A percentile compares a stretch with the other conserved stretches of the same genome.
Conservation (phyloP, 2,797 vertebrate species). For the Takifugu rubripes region DNA sequence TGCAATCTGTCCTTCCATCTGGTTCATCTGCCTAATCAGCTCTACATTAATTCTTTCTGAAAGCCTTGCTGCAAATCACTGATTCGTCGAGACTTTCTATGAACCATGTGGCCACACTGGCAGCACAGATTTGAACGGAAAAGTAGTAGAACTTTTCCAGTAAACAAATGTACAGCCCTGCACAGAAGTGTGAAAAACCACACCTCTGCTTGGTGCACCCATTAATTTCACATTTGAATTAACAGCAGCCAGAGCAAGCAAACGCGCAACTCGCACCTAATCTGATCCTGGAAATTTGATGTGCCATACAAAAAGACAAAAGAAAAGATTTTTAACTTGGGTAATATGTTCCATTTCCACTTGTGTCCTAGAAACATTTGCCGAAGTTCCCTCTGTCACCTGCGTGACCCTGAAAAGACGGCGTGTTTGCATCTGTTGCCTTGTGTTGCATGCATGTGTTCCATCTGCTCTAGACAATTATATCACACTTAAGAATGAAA, state of each 20-base stretch:
- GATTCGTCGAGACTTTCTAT: slow-evolving; percentile 21
- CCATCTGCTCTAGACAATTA: slow-evolving; percentile 61
- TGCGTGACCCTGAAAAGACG: slow-evolving; percentile 59
- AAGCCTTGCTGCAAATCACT: slow-evolving; percentile 11
- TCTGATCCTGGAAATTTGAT: not conserved
- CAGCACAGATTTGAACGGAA: slow-evolving; percentile 51
- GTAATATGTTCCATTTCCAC: slow-evolving; percentile 60
- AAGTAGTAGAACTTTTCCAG: slow-evolving; percentile 14
- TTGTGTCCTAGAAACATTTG: slow-evolving; percentile 70
- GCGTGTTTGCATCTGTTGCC: slow-evolving; percentile 28
- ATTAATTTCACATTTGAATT: not conserved
- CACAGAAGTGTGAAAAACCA: slow-evolving; percentile 55
- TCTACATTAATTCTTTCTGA: slow-evolving; percentile 23
- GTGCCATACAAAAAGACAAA: slow-evolving; percentile 10
- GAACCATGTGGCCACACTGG: slow-evolving; percentile 11
- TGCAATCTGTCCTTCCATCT: slow-evolving; percentile 72
- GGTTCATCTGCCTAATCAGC: slow-evolving; percentile 49
- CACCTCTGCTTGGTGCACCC: slow-evolving; percentile 17
- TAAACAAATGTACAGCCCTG: slow-evolving; percentile 5
- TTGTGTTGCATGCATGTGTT: slow-evolving; percentile 25
- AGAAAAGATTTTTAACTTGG: slow-evolving; percentile 19
- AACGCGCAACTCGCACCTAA: not conserved
- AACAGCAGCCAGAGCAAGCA: not conserved
- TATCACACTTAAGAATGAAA: slow-evolving; percentile 65
- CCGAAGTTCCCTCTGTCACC: slow-evolving; percentile 63